Percentiles rank a stretch among this genome's conserved stretches.
phyloP scores from a whole-genome alignment of 2,888 invertebrate genomes.

The Trichopria drosophilae region DNA sequence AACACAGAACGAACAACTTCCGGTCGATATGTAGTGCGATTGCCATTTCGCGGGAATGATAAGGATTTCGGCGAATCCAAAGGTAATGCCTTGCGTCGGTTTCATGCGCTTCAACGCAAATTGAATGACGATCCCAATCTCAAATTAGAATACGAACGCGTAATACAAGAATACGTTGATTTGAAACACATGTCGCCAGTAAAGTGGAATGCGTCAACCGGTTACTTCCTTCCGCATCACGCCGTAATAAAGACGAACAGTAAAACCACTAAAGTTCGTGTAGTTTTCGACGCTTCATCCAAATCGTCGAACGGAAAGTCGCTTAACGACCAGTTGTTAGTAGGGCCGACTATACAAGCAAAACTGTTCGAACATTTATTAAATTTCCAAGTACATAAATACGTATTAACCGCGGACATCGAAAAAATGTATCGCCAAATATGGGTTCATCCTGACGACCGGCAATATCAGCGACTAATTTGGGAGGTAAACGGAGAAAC shows the following conservation, averaged over 20 bases:
- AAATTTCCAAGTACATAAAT: constrained; percentile 12
- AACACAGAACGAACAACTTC: constrained; percentile 9
- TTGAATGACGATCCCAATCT: constrained; percentile 14
- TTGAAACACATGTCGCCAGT: constrained; percentile 4
- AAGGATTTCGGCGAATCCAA: constrained; percentile 21
- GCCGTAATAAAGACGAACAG: neutral
- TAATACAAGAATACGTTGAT: too few relatives aligned
- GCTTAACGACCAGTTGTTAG: constrained; percentile 12
- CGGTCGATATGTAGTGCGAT: constrained; percentile 30
- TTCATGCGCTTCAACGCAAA: constrained; percentile 17
- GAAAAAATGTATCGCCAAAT: constrained; percentile 28
- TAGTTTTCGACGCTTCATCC: constrained; percentile 6
- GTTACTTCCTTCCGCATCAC: constrained; percentile 1
- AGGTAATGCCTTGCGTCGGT: constrained; percentile 12
- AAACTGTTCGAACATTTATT: constrained; percentile 8
- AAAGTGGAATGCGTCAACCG: neutral
- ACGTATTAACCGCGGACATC: constrained; percentile 21
- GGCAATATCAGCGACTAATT: too few relatives aligned
- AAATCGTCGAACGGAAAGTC: neutral
- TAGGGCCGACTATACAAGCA: constrained; percentile 15
- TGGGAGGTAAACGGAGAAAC: too few relatives aligned
- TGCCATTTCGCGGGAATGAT: constrained; percentile 24
- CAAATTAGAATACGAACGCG: too few relatives aligned
- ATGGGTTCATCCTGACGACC: too few relatives aligned
- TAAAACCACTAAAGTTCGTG: neutral